phyloP scores from a whole-genome alignment of 37 sponge, comb jelly and placozoan genomes.

The Aplysina aerophoba region DNA sequence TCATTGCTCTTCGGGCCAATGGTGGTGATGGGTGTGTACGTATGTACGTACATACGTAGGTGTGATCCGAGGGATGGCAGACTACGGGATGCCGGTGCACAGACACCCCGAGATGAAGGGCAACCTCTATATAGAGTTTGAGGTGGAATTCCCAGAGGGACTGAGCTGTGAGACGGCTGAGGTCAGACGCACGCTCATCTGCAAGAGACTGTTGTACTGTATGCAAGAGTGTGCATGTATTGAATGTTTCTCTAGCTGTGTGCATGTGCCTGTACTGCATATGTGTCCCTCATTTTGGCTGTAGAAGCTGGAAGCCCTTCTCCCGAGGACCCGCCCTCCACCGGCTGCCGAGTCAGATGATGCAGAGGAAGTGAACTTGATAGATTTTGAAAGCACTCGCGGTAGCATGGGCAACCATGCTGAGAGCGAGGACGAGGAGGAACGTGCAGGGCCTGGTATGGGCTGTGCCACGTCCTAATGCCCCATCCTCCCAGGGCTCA shows the following conservation, averaged over 20 bases:
- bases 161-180: constrained; percentile 35
- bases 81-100: constrained; percentile 81
- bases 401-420: constrained; percentile 13
- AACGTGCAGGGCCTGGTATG: background rate
- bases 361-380: constrained; percentile 69
- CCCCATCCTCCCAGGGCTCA: too few relatives aligned
- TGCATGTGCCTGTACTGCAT: too few relatives aligned
- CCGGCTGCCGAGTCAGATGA: constrained; percentile 32
- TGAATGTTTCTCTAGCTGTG: background rate
- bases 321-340: constrained; percentile 31
- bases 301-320: constrained; percentile 49
- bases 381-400: constrained; percentile 50
- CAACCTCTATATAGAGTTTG: constrained; percentile 89
- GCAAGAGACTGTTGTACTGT: too few relatives aligned
- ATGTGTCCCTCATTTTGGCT: background rate
- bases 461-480: constrained; percentile 8
- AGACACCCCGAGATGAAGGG: constrained; percentile 63
- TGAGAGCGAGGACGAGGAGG: constrained; percentile 1
- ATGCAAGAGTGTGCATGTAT: background rate
- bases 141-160: constrained; percentile 82
- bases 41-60: constrained; percentile 35
- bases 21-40: background rate
- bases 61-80: constrained; percentile 57
- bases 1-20: too few relatives aligned
- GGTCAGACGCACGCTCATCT: background rate